A percentile compares a stretch with the other conserved stretches of the same genome.
Evolutionary conservation across 2,113 vertebrate species (phyloP).

Genomic region (Podiceps cristatus): DNA sequence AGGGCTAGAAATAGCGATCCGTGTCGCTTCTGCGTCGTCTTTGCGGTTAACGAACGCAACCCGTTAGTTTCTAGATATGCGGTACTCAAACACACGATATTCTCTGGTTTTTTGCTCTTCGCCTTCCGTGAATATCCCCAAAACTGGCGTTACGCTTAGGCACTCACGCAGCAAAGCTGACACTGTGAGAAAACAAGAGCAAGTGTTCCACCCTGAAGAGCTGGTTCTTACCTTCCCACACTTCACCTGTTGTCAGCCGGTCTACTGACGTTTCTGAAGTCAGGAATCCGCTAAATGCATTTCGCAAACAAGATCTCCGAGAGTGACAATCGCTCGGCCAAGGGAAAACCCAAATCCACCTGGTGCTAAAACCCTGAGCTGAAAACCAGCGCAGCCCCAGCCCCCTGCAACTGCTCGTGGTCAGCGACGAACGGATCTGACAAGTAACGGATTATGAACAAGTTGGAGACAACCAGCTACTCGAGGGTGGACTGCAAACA

Average conservation of each 20-base stretch:
- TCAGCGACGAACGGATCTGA: neutral
- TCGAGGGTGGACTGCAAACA: neutral
- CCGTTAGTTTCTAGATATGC: neutral
- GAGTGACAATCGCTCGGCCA: neutral
- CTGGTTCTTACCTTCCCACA: neutral
- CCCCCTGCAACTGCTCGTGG: neutral
- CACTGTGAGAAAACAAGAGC: neutral
- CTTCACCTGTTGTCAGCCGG: neutral
- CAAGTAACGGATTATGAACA: fast-evolving
- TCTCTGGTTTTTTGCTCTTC: neutral
- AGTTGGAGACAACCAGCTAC: neutral
- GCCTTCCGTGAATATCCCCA: no score
- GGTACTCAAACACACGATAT: neutral
- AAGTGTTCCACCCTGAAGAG: neutral
- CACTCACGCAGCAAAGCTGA: neutral
- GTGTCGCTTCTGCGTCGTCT: neutral
- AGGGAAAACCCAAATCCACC: neutral
- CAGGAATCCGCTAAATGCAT: neutral
- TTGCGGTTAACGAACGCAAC: neutral
- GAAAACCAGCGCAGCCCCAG: neutral
- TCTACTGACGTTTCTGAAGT: no score
- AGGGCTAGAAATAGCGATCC: neutral
- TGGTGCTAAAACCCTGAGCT: neutral
- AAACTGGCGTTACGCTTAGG: neutral
- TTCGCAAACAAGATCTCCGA: neutral